Evolutionary conservation across 2,797 vertebrate species (phyloP).

Genomic region (Acestrorhynchus altus): DNA sequence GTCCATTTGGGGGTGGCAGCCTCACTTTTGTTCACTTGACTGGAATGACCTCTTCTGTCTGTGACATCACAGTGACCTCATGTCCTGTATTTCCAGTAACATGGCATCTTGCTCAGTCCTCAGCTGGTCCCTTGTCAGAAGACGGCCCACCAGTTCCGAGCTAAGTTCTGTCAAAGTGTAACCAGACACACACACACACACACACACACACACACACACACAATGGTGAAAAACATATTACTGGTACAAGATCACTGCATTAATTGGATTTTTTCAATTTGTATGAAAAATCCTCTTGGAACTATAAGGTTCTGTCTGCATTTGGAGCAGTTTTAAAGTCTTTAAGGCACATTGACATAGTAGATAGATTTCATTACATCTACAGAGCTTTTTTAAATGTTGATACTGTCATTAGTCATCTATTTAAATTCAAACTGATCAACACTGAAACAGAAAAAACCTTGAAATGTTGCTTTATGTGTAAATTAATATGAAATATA

Average conservation of each 20-base stretch:
- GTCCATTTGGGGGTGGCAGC: conserved; percentile 33
- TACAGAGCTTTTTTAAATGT: no score
- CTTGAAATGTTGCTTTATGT: no score
- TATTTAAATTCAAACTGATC: no score
- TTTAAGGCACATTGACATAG: no score
- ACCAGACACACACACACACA: not conserved
- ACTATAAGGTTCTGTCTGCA: no score
- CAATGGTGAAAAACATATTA: not conserved
- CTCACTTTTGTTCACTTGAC: conserved; percentile 22
- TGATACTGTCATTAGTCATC: no score
- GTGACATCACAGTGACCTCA: conserved; percentile 70
- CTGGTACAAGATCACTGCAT: not conserved
- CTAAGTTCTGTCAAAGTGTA: conserved; percentile 74
- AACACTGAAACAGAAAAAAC: no score
- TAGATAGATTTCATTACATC: no score
- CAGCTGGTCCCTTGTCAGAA: conserved; percentile 79
- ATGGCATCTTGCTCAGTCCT: conserved; percentile 83
- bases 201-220: conserved; percentile 2
- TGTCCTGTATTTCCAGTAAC: conserved; percentile 81
- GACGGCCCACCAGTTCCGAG: conserved; percentile 79
- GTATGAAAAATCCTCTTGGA: no score
- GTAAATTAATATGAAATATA: no score
- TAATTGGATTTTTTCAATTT: not conserved
- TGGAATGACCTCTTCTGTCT: conserved; percentile 26
- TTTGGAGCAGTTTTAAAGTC: no score